Evolutionary conservation across 2,888 invertebrate genomes (phyloP).

Genomic region (Drosophila fungiperda): DNA sequence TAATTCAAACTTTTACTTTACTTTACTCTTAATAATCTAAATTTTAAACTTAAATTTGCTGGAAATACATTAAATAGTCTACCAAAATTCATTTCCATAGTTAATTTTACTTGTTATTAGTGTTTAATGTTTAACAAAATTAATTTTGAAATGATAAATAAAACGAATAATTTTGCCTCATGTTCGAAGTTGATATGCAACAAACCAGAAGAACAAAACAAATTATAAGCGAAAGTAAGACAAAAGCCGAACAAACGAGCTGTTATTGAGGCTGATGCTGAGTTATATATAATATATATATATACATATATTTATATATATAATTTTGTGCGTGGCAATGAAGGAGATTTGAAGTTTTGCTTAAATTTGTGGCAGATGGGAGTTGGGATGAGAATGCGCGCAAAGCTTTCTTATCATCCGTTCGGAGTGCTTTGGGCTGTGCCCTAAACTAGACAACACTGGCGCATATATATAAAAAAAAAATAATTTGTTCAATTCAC

Average conservation of each 20-base stretch:
- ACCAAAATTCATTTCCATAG: background rate
- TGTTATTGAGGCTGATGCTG: conserved; percentile 16
- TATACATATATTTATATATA: too few species aligned
- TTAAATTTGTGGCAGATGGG: conserved; percentile 61
- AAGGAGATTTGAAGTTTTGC: conserved; percentile 52
- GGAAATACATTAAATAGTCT: background rate
- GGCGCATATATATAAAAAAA: conserved; percentile 30
- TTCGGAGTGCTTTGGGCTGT: conserved; percentile 33
- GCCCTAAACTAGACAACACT: conserved; percentile 68
- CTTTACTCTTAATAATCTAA: too few species aligned
- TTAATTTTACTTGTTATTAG: background rate
- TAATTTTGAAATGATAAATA: background rate
- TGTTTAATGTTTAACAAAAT: background rate
- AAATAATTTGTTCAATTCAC: conserved; percentile 62
- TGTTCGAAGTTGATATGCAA: background rate
- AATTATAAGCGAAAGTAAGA: conserved; percentile 61
- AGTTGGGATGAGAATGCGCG: background rate
- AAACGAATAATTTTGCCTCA: background rate
- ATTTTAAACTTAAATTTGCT: background rate
- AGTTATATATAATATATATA: background rate
- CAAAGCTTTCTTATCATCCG: conserved; percentile 24
- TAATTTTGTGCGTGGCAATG: conserved; percentile 1
- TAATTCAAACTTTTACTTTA: too few species aligned
- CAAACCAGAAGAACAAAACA: conserved; percentile 47
- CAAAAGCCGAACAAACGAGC: conserved; percentile 16